phyloP scores from a whole-genome alignment of 2,888 invertebrate species.

The Leucoma salicis region DNA sequence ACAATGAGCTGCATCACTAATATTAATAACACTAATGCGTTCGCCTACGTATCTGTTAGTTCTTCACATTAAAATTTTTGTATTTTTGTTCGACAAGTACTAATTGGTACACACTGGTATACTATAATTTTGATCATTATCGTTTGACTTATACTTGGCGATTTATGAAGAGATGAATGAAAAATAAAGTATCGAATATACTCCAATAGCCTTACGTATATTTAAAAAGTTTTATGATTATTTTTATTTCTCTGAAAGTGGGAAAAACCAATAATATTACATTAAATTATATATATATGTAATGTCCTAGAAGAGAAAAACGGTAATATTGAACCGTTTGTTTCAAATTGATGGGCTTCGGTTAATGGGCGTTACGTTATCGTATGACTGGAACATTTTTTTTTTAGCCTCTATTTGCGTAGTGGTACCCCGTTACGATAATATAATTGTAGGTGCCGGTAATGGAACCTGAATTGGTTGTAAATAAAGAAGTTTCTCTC shows the following conservation, averaged over 20 bases:
- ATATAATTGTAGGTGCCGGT: conserved; percentile 33
- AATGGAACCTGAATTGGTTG: conserved; percentile 26
- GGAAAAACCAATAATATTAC: not conserved
- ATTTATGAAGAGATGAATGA: too few relatives aligned
- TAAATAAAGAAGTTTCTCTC: conserved; percentile 19
- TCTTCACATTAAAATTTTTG: too few relatives aligned
- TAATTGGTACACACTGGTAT: too few relatives aligned
- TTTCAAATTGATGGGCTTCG: conserved; percentile 46
- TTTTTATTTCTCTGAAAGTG: too few relatives aligned
- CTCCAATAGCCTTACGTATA: too few relatives aligned
- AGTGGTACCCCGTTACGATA: conserved; percentile 41
- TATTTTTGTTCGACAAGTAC: too few relatives aligned
- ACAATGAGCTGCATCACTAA: not conserved
- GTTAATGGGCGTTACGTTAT: conserved; percentile 39
- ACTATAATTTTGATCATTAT: too few relatives aligned
- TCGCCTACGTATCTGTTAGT: too few relatives aligned
- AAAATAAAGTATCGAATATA: too few relatives aligned
- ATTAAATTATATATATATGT: not conserved
- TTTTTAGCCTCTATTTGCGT: conserved; percentile 30
- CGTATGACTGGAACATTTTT: conserved; percentile 47
- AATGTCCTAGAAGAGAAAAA: conserved; percentile 35
- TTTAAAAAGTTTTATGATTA: too few relatives aligned
- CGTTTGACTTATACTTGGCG: too few relatives aligned
- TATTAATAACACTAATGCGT: too few relatives aligned
- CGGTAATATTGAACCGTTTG: conserved; percentile 48